A percentile compares a stretch with the other conserved stretches of the same genome.
Conservation (phyloP, 2,797 vertebrate species). For the Sebastes taczanowskii region DNA sequence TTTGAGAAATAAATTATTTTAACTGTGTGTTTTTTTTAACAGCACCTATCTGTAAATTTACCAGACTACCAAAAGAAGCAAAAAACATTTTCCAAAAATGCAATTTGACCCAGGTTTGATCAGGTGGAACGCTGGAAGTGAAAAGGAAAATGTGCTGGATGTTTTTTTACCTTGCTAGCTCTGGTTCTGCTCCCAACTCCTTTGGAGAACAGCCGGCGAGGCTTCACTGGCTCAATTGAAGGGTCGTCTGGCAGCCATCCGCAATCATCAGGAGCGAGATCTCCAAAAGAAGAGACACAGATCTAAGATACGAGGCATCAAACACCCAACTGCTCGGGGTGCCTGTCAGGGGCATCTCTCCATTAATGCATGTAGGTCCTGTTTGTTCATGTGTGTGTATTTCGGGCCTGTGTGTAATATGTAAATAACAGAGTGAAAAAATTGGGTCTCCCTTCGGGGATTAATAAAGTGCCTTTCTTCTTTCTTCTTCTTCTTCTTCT, state of each 20-base stretch:
- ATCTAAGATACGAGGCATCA: not conserved
- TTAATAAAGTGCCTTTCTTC: too few species aligned
- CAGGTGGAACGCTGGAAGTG: not conserved
- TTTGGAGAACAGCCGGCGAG: conserved; percentile 66
- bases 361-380: too few species aligned
- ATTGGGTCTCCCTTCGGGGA: too few species aligned
- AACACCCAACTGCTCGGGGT: too few species aligned
- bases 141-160: not conserved
- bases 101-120: conserved; percentile 52
- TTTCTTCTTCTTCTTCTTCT: too few species aligned
- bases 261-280: conserved; percentile 24
- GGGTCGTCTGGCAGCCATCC: conserved; percentile 15
- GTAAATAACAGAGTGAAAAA: too few species aligned
- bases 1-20: not conserved
- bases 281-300: conserved; percentile 37
- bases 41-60: not conserved
- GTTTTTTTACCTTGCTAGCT: conserved; percentile 76
- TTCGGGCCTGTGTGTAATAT: too few species aligned
- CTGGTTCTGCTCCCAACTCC: conserved; percentile 56
- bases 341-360: too few species aligned
- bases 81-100: conserved; percentile 45
- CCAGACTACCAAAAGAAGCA: not conserved
- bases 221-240: conserved; percentile 62
- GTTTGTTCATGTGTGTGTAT: too few species aligned
- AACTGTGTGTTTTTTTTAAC: not conserved